Evolutionary conservation across 2,797 vertebrate species (phyloP), one percentile per base, ranked within the genome.

Genomic region (Pteronotus mesoamericanus): DNA sequence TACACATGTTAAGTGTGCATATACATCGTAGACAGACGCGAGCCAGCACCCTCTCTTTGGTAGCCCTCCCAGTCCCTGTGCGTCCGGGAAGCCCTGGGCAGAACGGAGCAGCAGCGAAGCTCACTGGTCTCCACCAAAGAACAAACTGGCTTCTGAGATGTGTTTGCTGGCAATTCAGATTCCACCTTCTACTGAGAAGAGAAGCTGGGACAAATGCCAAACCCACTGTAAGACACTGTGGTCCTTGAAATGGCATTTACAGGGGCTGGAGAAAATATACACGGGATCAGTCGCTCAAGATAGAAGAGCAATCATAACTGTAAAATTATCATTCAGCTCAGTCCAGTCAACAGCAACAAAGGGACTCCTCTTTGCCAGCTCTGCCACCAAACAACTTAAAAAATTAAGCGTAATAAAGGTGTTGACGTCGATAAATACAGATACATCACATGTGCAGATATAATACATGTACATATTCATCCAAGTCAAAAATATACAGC

Each of bases 181-280:
- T 2, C 96, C 44, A 94, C 94, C 32, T 72, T 91, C 71, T 90
- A 86, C 80, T 84, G 78, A 97, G 95, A 39, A 97, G 39, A 94
- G 95, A 96, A 57, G 2, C 75, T 96, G 83, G 44, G 53, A 96
- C 85, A 96, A 82, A 90, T 55, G 1, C 95, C 96, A 98, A 94
- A 59, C 26, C 57, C 95, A 96, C 86, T 12, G 87, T 71, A 89
- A 97, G 72, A 69, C 93, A 64, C 80, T 89, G 55, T 71, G 96
- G 89, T 44, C 86, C 86, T 96, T 92, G 80, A 90, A 95, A 64
- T 26, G 82, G 71, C 78, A 92, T 75, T 96, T 94, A 53, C 2
- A 89, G 44, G 94, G 18, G 42, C 64, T 87, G 39, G 46, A 89
- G 24, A 39, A 42, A 93, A 90, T 91, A 93, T 93, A 94, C 95